phyloP scores from a whole-genome alignment of 2,888 invertebrate genomes.

The Drosophila multiciliata region DNA sequence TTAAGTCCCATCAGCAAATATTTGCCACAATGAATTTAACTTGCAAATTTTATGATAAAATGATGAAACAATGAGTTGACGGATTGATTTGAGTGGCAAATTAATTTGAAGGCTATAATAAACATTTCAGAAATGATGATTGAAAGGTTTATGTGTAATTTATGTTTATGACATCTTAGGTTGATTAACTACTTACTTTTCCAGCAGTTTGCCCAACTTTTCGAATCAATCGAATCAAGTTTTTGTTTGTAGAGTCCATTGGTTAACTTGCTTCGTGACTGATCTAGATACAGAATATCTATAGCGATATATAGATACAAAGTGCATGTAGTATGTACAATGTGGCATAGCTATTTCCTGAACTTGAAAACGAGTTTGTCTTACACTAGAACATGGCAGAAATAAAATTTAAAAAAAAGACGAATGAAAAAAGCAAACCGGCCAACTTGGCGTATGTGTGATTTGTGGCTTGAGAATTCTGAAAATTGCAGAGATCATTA shows the following conservation, averaged over 20 bases:
- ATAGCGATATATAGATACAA: constrained; percentile 30
- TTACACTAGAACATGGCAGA: constrained; percentile 44
- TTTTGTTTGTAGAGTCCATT: constrained; percentile 15
- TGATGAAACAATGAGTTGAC: constrained; percentile 15
- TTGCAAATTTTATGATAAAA: constrained; percentile 38
- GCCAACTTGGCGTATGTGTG: constrained; percentile 63
- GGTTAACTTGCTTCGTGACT: constrained; percentile 23
- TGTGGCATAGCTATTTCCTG: constrained; percentile 68
- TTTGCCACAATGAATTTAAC: constrained; percentile 39
- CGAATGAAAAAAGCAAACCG: constrained; percentile 14
- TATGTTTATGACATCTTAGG: not conserved
- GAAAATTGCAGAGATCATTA: constrained; percentile 61
- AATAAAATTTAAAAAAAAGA: constrained; percentile 1
- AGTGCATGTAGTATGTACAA: constrained; percentile 13
- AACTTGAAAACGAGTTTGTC: constrained; percentile 74
- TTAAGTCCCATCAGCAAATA: constrained; percentile 28
- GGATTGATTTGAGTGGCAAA: constrained; percentile 24
- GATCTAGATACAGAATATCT: constrained; percentile 51
- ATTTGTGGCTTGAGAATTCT: constrained; percentile 60
- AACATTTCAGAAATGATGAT: not conserved
- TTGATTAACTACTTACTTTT: constrained; percentile 15
- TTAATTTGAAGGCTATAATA: constrained; percentile 18
- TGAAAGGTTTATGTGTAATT: not conserved
- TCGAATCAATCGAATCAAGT: constrained; percentile 2
- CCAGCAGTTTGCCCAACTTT: constrained; percentile 5